Conservation (phyloP, 30 jellyfish, hydroid and myxozoan genomes). For the Catostylus mosaicus region DNA sequence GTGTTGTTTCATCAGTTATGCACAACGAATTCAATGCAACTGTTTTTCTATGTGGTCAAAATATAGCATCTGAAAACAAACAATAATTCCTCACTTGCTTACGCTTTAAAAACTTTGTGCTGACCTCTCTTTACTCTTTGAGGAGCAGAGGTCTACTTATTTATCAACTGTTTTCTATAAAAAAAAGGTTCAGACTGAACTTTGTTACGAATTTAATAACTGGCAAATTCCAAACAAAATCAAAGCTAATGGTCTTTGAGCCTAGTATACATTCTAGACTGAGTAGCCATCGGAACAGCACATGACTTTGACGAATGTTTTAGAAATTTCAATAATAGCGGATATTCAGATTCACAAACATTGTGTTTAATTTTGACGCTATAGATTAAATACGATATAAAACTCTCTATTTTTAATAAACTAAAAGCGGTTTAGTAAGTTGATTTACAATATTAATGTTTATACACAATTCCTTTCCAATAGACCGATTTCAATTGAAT, state of each 20-base stretch:
- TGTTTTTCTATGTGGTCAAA: too few relatives aligned
- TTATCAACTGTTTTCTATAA: too few relatives aligned
- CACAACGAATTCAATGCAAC: too few relatives aligned
- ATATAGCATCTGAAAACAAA: too few relatives aligned
- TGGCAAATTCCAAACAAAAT: neutral
- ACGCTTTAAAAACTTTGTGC: too few relatives aligned
- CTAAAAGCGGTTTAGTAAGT: slow-evolving; percentile 3
- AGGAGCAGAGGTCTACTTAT: too few relatives aligned
- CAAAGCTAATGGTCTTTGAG: neutral
- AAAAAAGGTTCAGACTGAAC: too few relatives aligned
- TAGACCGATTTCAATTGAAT: slow-evolving; percentile 24
- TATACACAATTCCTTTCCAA: neutral
- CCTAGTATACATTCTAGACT: too few relatives aligned
- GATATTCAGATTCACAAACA: neutral
- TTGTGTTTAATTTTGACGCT: neutral
- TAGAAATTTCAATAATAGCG: neutral
- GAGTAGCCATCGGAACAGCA: too few relatives aligned
- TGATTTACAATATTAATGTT: slow-evolving; percentile 8
- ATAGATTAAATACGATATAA: neutral
- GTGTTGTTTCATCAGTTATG: too few relatives aligned
- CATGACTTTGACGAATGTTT: neutral
- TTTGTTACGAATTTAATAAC: neutral
- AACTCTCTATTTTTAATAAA: neutral
- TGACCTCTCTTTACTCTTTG: too few relatives aligned
- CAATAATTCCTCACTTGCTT: too few relatives aligned